Evolutionary conservation across 64 coral and sea anemone species (phyloP).

Genomic region (Acropora tenuis): DNA sequence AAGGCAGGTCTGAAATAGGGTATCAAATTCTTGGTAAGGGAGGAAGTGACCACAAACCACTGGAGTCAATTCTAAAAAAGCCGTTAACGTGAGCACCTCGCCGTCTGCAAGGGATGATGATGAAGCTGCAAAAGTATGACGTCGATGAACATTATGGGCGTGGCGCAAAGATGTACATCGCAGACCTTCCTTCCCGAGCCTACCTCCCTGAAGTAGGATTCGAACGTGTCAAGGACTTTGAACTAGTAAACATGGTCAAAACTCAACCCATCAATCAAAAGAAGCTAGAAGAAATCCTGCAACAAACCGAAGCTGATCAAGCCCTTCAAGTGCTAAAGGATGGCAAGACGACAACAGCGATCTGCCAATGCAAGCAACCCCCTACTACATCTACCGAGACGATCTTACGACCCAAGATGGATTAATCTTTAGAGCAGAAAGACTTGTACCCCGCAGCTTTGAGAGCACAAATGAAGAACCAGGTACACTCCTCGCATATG

Average conservation of each 20-base stretch:
- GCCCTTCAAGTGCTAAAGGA: conserved; percentile 42
- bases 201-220: conserved; percentile 1
- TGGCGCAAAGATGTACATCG: conserved; percentile 38
- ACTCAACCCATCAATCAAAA: neutral
- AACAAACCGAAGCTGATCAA: neutral
- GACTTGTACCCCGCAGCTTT: neutral
- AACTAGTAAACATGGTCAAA: neutral
- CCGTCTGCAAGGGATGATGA: conserved; percentile 35
- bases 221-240: neutral
- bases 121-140: neutral
- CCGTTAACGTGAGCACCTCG: conserved; percentile 24
- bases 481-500: conserved; percentile 23
- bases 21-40: neutral
- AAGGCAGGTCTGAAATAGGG: no score
- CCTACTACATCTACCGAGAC: conserved; percentile 35
- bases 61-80: conserved; percentile 24
- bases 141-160: neutral
- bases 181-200: conserved; percentile 41
- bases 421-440: conserved; percentile 1
- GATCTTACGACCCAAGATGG: conserved; percentile 33
- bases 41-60: conserved; percentile 52
- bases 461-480: neutral
- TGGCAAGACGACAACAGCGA: conserved; percentile 49
- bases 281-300: neutral
- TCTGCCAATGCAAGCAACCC: neutral